phyloP scores from a whole-genome alignment of 2,797 vertebrate species.

The Gobio occitaniae region DNA sequence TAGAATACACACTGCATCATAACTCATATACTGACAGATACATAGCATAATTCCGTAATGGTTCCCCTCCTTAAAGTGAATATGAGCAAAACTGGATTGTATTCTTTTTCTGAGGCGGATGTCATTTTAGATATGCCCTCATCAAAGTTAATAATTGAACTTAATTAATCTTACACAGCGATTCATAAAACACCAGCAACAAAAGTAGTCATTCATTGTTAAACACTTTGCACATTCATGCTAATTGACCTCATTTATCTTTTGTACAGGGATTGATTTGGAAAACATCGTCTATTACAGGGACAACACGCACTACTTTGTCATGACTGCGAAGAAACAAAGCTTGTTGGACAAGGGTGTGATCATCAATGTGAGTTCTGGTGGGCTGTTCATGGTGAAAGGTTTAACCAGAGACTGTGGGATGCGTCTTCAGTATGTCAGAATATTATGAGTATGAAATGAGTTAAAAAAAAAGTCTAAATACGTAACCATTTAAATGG shows the following conservation, averaged over 20 bases:
- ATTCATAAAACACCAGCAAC: background rate
- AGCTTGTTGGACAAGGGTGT: slow-evolving; percentile 96
- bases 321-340: slow-evolving; percentile 99
- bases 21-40: background rate
- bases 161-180: background rate
- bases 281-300: slow-evolving; percentile 99
- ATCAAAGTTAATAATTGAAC: slow-evolving; percentile 1
- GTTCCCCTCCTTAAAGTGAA: slow-evolving; percentile 4
- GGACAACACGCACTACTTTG: slow-evolving; percentile 97
- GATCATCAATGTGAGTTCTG: slow-evolving; percentile 87
- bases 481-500: background rate
- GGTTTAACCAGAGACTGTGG: background rate
- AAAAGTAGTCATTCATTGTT: background rate
- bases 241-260: background rate
- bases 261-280: slow-evolving; percentile 88
- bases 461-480: background rate
- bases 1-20: background rate
- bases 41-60: background rate
- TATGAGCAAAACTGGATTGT: background rate
- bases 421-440: background rate
- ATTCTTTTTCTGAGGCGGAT: background rate
- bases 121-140: background rate
- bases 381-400: background rate
- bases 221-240: background rate
- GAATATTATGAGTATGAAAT: background rate